A percentile compares a stretch with the other conserved stretches of the same genome.
Conservation (phyloP, 2,797 vertebrate genomes). For the Acrocephalus scirpaceus region DNA sequence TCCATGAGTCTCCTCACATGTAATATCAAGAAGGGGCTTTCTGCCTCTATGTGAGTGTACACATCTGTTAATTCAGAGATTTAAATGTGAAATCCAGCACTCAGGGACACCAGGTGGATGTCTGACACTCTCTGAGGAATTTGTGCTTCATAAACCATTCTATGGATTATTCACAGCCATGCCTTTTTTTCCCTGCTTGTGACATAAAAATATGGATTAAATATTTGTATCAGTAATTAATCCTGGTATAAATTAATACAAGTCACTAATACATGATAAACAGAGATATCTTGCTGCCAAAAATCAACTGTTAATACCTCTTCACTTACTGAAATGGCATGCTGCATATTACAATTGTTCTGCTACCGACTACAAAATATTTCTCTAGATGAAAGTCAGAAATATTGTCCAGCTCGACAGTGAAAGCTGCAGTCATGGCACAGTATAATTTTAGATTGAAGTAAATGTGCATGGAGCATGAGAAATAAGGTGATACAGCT, state of each 20-base stretch:
- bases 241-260: slow-evolving; percentile 11
- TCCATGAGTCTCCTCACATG: not conserved
- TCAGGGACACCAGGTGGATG: slow-evolving; percentile 36
- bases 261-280: slow-evolving; percentile 32
- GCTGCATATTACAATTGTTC: not conserved
- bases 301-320: slow-evolving; percentile 5
- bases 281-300: not conserved
- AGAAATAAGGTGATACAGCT: not conserved
- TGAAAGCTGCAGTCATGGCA: not conserved
- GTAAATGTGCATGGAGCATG: not conserved
- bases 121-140: slow-evolving; percentile 17
- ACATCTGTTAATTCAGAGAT: slow-evolving; percentile 44
- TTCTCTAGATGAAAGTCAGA: not conserved
- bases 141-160: slow-evolving; percentile 19
- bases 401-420: not conserved
- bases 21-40: not conserved
- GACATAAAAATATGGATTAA: slow-evolving; percentile 21
- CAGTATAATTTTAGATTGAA: not conserved
- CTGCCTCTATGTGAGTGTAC: not conserved
- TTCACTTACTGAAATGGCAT: not conserved
- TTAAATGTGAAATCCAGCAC: slow-evolving; percentile 41
- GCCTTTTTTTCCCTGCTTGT: slow-evolving; percentile 11
- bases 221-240: slow-evolving; percentile 34
- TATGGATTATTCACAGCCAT: slow-evolving; percentile 17
- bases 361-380: not conserved